Conservation (phyloP, 1,140 invertebrate species). For the Metopolophium dirhodum region DNA sequence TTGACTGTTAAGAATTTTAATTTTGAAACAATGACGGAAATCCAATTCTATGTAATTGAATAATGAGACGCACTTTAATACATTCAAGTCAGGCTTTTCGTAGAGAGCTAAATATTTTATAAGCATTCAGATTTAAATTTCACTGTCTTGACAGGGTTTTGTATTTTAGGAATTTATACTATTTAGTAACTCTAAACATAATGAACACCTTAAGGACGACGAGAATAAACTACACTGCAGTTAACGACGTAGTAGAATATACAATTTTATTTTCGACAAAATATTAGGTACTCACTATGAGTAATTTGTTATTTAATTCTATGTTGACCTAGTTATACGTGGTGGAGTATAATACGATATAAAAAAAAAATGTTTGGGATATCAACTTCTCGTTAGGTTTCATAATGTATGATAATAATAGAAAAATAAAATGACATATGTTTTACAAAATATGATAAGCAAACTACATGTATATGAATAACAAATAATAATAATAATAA, state of each 20-base stretch:
- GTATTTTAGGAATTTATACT: not conserved
- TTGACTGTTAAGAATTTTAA: not conserved
- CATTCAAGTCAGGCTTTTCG: not conserved
- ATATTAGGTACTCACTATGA: not conserved
- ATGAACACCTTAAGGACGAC: not conserved
- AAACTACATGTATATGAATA: not conserved
- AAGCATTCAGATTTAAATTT: not conserved
- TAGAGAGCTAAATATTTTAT: not conserved
- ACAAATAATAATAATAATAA: not conserved
- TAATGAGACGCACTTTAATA: not conserved
- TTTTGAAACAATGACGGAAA: not conserved
- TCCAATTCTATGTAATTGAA: not conserved
- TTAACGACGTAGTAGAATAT: not conserved
- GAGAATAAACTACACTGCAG: not conserved
- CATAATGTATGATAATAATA: not conserved
- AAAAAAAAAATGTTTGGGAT: not conserved
- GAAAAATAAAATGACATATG: not conserved
- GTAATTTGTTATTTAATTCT: conserved; percentile 11
- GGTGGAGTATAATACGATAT: not conserved
- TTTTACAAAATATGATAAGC: not conserved
- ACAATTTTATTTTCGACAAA: not conserved
- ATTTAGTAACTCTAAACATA: not conserved
- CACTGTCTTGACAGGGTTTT: not conserved
- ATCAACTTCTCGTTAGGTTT: not conserved
- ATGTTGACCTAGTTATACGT: not conserved